These are phyloP conservation scores for Plectropomus leopardus DNA, from an alignment of 2,113 vertebrate genomes.

Conservation along the genomic window DNA sequence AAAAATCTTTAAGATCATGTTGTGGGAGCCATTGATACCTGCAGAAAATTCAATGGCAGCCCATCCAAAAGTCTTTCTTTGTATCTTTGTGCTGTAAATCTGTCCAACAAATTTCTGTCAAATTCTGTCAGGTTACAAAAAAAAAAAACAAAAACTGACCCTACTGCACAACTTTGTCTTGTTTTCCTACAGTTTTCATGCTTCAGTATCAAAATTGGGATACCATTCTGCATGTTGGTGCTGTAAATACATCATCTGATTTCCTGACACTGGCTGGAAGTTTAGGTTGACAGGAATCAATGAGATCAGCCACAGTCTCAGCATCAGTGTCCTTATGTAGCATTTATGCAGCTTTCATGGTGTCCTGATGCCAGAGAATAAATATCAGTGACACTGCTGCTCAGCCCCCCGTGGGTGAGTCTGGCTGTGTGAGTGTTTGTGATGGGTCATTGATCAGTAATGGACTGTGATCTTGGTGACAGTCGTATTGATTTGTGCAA, in stretches of 20 bases:
- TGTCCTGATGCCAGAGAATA: neutral
- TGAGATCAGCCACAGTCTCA: neutral
- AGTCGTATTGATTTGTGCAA: slow-evolving; percentile 36
- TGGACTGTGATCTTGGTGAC: slow-evolving; percentile 22
- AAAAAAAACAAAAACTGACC: neutral
- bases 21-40: too few relatives aligned
- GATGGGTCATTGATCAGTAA: slow-evolving; percentile 44
- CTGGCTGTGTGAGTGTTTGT: neutral
- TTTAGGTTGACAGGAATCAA: slow-evolving; percentile 9
- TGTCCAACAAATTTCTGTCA: neutral
- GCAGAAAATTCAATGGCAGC: neutral
- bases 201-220: neutral
- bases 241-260: neutral
- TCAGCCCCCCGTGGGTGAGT: slow-evolving; percentile 8
- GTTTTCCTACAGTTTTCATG: neutral
- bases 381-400: slow-evolving; percentile 11
- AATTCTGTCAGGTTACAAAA: neutral
- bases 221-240: neutral
- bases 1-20: neutral
- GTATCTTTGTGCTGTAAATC: too few relatives aligned
- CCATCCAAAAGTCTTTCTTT: neutral
- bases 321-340: neutral
- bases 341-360: slow-evolving; percentile 10
- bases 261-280: neutral
- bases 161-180: neutral